Conservation (phyloP, 2,888 invertebrate species). For the Apodemia mormo region DNA sequence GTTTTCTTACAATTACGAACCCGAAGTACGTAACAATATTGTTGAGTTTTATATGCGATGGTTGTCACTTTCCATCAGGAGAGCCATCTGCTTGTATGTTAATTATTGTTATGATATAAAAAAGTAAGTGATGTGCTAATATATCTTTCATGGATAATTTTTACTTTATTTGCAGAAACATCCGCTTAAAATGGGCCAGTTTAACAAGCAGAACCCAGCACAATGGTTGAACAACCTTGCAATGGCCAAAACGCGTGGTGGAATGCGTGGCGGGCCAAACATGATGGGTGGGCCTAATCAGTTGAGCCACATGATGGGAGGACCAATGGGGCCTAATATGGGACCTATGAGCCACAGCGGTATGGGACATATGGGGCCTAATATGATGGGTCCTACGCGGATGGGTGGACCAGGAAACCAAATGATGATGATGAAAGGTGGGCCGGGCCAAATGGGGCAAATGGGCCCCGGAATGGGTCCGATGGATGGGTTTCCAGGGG, state of each 20-base stretch:
- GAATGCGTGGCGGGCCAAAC: slow-evolving; percentile 78
- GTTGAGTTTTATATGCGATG: too few species aligned
- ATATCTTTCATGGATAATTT: neutral
- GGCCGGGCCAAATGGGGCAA: slow-evolving; percentile 71
- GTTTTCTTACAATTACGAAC: too few species aligned
- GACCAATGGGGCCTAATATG: slow-evolving; percentile 75
- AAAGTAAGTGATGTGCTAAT: too few species aligned
- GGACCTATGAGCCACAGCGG: slow-evolving; percentile 71
- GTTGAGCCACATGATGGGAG: slow-evolving; percentile 78
- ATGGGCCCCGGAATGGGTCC: slow-evolving; percentile 73
- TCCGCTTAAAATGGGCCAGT: slow-evolving; percentile 93
- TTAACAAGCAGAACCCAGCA: slow-evolving; percentile 90
- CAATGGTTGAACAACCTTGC: slow-evolving; percentile 90
- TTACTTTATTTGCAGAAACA: slow-evolving; percentile 85
- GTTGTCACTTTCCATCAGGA: too few species aligned
- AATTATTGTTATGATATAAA: too few species aligned
- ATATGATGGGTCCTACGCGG: slow-evolving; percentile 75
- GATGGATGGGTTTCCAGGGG: slow-evolving; percentile 48
- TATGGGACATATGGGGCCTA: slow-evolving; percentile 77
- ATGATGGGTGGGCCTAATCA: slow-evolving; percentile 79
- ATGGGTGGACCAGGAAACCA: slow-evolving; percentile 72
- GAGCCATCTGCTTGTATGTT: neutral
- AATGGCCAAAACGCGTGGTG: slow-evolving; percentile 87
- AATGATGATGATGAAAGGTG: slow-evolving; percentile 80
- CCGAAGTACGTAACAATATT: too few species aligned